A percentile compares a stretch with the other conserved stretches of the same genome.
Evolutionary conservation across 2,113 vertebrate species (phyloP).

Genomic region (Tretioscincus oriximinensis): DNA sequence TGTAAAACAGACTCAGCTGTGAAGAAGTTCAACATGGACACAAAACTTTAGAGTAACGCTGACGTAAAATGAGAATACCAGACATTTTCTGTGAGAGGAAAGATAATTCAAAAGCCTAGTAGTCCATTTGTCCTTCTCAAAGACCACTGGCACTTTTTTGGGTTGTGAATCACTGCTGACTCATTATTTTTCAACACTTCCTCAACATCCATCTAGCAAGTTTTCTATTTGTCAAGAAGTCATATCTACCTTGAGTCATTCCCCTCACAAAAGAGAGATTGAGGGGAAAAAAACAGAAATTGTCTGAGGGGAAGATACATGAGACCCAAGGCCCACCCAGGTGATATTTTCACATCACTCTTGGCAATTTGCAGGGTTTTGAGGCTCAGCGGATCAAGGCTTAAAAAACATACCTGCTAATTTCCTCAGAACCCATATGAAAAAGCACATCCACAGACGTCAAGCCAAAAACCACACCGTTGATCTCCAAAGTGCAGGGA

Average conservation of each 20-base stretch:
- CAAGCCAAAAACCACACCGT: conserved; percentile 81
- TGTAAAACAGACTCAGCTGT: too few relatives aligned
- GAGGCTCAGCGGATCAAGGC: neutral
- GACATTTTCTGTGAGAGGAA: neutral
- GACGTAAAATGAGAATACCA: neutral
- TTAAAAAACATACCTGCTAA: conserved; percentile 80
- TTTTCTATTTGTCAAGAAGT: neutral
- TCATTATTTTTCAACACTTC: neutral
- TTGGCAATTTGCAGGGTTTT: neutral
- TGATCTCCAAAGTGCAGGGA: conserved; percentile 86
- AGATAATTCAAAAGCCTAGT: neutral
- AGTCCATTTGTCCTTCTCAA: too few relatives aligned
- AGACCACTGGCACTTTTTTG: neutral
- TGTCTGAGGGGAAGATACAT: neutral
- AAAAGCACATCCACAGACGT: conserved; percentile 90
- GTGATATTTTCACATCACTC: neutral
- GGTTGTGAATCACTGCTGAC: neutral
- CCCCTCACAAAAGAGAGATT: neutral
- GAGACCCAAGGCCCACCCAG: neutral
- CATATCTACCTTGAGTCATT: neutral
- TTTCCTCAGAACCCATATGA: conserved; percentile 91
- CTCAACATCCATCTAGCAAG: neutral
- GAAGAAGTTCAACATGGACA: too few relatives aligned
- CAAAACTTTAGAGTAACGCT: too few relatives aligned
- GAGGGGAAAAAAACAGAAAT: neutral